Evolutionary conservation across 2,113 vertebrate genomes (phyloP), one percentile per base, ranked within the genome.

Genomic region (Indicator indicator): DNA sequence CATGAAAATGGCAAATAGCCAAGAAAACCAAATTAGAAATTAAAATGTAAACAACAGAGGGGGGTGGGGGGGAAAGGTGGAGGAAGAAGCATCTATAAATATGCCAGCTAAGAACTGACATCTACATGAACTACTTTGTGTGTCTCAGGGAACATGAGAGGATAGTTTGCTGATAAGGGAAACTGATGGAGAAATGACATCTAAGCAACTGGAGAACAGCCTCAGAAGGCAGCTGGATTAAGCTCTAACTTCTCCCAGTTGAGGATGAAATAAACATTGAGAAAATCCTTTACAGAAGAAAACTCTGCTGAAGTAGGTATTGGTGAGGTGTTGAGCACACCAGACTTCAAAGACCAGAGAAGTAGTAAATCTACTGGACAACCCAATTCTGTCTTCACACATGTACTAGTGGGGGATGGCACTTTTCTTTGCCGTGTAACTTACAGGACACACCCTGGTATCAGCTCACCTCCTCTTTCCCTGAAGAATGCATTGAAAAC

Each of bases 91-190:
- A n/a, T 11, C 64, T 70, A 3, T 44, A 71, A 77, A 67, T 59
- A 48, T 1, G 40, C 36, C 52, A 30, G 33, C 33, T 78, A 32
- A 54, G 63, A 79, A 67, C 0, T 3, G 21, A 20, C 24, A 36
- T 0, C 1, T 12, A 69, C 3, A 3, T 23, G 55, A 40, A 58
- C 3, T 21, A 33, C 63, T 64, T 3, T 0, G 13, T 2, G 26
- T 26, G 52, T 21, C 76, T 48, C 27, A 1, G 20, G 20, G 63
- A 48, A 68, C 15, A 12, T 0, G 27, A 59, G 8, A 75, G 3
- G 42, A 13, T 15, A 59, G 14, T 23, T 60, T 3, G 50, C 50
- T 26, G 50, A 26, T 52, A 52, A 52, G 23, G 23, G 23, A 52
- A 52, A 26, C 23, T 52, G 50, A 52, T 21, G 24, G 50, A 52